Percentiles rank a stretch among this genome's conserved stretches.
Evolutionary conservation across 2,888 invertebrate genomes (phyloP).

Genomic region (Tuta absoluta): DNA sequence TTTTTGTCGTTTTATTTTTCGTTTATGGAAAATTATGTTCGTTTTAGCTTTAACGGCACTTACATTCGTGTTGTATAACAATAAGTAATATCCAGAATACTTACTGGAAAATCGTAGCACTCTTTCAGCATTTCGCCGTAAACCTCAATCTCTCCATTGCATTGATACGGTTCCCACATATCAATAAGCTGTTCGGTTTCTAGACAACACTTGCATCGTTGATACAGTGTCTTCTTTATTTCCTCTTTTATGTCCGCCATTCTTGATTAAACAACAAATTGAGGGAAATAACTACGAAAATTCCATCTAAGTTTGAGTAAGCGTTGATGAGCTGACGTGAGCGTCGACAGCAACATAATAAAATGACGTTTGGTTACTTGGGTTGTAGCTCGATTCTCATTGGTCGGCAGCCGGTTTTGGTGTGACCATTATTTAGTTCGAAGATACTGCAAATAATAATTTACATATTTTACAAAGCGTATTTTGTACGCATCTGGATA

Average conservation of each 20-base stretch:
- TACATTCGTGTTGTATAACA: not conserved
- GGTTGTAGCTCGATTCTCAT: not conserved
- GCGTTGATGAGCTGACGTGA: not conserved
- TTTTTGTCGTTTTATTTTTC: too few species aligned
- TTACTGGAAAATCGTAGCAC: constrained; percentile 44
- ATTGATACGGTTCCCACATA: constrained; percentile 39
- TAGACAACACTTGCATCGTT: constrained; percentile 44
- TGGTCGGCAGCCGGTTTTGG: not conserved
- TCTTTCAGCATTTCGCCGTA: constrained; percentile 44
- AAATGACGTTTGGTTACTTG: not conserved
- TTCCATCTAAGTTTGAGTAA: not conserved
- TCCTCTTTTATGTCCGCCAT: not conserved
- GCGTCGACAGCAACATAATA: not conserved
- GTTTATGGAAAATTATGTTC: too few species aligned
- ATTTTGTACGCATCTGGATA: too few species aligned
- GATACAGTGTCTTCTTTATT: not conserved
- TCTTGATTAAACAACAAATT: not conserved
- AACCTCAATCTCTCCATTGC: constrained; percentile 37
- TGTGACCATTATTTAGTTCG: not conserved
- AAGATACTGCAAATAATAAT: not conserved
- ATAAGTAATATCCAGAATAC: constrained; percentile 22
- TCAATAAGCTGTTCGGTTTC: constrained; percentile 36
- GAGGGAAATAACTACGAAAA: not conserved
- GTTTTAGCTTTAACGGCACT: too few species aligned
- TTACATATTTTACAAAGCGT: not conserved